These are phyloP conservation scores for Ploceus nigricollis DNA, from an alignment of 2,113 vertebrate species.

Conservation along the genomic window DNA sequence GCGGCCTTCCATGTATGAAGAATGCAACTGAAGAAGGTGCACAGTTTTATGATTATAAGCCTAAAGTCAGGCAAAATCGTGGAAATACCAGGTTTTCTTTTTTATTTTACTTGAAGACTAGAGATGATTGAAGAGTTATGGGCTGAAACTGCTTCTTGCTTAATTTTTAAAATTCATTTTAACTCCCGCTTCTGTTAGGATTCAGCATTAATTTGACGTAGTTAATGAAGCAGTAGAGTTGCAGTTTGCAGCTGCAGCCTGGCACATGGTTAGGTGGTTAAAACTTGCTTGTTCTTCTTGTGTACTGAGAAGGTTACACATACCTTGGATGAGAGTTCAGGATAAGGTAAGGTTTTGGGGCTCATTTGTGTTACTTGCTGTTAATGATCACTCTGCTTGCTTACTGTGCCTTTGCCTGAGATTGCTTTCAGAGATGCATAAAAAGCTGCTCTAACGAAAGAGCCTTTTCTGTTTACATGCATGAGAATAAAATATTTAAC, in stretches of 20 bases:
- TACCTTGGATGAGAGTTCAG: neutral
- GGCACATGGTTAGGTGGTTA: neutral
- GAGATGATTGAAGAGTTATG: neutral
- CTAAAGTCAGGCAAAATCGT: neutral
- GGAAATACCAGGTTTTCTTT: neutral
- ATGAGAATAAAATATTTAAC: neutral
- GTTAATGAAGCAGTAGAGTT: neutral
- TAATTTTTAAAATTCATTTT: neutral
- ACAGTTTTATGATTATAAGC: neutral
- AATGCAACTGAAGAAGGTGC: neutral
- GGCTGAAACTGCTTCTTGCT: neutral
- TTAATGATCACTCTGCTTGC: constrained; percentile 5
- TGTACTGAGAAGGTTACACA: neutral
- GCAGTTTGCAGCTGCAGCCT: neutral
- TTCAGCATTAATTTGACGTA: neutral
- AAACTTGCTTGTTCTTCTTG: neutral
- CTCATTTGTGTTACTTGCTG: neutral
- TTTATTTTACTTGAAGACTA: neutral
- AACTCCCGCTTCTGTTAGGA: neutral
- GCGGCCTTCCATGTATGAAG: neutral
- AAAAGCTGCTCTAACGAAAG: neutral
- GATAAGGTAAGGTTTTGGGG: neutral
- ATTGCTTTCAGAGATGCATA: neutral
- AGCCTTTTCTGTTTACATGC: constrained; percentile 1
- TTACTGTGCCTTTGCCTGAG: neutral